These are phyloP conservation scores for Drosophila multiciliata DNA, from an alignment of 2,888 invertebrate genomes.

Conservation along the genomic window DNA sequence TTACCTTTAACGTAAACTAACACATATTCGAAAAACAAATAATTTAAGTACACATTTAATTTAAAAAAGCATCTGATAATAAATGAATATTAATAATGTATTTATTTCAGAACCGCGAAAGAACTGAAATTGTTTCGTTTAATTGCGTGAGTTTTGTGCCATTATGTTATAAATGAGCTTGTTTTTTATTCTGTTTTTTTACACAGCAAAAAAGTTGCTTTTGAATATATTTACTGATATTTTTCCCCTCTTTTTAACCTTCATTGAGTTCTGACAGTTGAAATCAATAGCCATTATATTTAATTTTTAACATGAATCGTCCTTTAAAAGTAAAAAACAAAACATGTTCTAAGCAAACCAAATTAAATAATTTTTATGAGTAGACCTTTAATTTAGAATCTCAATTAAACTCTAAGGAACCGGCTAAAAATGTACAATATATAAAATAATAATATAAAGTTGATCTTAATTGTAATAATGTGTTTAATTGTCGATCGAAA, in stretches of 20 bases:
- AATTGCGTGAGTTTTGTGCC: neutral
- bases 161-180: conserved; percentile 1
- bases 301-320: neutral
- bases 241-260: neutral
- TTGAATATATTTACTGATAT: conserved; percentile 34
- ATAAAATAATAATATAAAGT: neutral
- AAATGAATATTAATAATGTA: neutral
- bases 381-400: neutral
- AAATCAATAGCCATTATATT: neutral
- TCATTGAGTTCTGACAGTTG: fast-evolving
- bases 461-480: no score
- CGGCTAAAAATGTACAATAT: neutral
- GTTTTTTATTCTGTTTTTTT: neutral
- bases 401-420: neutral
- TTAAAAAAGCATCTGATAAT: neutral
- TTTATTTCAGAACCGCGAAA: neutral
- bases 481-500: neutral
- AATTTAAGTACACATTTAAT: neutral
- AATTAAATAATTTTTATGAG: neutral
- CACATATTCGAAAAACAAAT: neutral
- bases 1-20: conserved; percentile 22
- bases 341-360: neutral
- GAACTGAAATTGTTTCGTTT: neutral
- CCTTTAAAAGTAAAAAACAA: neutral
- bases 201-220: conserved; percentile 21